Conservation (phyloP, 2,888 invertebrate species). For the Parnassius mnemosyne region DNA sequence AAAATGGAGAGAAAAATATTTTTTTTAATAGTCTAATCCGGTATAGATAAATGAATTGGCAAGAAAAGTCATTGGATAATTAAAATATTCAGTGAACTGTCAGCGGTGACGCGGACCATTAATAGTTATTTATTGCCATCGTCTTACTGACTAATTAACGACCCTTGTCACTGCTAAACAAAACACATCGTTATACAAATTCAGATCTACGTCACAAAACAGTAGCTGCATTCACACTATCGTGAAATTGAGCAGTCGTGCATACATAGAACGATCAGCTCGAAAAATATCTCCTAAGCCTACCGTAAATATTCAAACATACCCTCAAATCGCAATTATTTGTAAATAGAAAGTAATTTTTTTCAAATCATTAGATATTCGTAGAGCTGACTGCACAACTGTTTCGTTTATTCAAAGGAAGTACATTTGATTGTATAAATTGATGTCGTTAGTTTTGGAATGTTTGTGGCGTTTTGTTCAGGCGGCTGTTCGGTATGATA, state of each 20-base stretch:
- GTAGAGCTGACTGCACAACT: conserved; percentile 6
- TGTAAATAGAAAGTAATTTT: background rate
- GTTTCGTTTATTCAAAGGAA: conserved; percentile 30
- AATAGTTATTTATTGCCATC: background rate
- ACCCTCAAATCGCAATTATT: conserved; percentile 2
- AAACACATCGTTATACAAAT: conserved; percentile 40
- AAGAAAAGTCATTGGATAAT: background rate
- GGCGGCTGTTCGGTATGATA: conserved; percentile 47
- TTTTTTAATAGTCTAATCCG: too few species aligned
- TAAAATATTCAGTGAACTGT: background rate
- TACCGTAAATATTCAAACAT: conserved; percentile 4
- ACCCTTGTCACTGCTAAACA: background rate
- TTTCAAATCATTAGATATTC: conserved; percentile 5
- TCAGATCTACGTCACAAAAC: conserved; percentile 50
- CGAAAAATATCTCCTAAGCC: conserved; percentile 8
- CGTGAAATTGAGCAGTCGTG: conserved; percentile 25
- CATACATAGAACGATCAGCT: conserved; percentile 10
- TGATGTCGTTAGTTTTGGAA: conserved; percentile 53
- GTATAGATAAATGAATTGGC: background rate
- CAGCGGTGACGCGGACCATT: background rate
- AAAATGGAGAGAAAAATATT: too few species aligned
- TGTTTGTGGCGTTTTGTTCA: conserved; percentile 61
- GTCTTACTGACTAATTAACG: background rate
- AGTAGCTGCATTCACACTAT: conserved; percentile 24
- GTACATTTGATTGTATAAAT: conserved; percentile 25